Evolutionary conservation across 2,888 invertebrate genomes (phyloP).

Genomic region (Metopia argyrocephala): DNA sequence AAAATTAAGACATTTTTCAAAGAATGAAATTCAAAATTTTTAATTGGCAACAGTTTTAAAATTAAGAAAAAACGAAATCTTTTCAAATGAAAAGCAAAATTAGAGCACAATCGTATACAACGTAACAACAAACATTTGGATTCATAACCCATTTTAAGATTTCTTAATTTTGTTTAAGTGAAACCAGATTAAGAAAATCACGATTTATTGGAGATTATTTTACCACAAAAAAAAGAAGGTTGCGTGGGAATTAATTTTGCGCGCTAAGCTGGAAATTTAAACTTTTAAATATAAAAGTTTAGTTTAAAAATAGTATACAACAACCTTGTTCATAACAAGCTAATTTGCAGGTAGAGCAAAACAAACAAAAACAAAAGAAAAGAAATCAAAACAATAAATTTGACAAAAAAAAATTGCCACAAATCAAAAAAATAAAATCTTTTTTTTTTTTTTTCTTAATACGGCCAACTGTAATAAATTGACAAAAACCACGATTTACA

Average conservation of each 20-base stretch:
- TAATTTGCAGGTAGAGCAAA: constrained; percentile 58
- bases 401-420: no score
- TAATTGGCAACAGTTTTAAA: no score
- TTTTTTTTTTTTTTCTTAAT: constrained; percentile 33
- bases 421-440: constrained; percentile 25
- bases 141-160: constrained; percentile 38
- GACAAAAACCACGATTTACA: constrained; percentile 53
- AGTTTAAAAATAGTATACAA: constrained; percentile 20
- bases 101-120: background rate
- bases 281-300: constrained; percentile 5
- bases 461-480: constrained; percentile 55
- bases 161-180: constrained; percentile 5
- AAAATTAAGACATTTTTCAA: no score
- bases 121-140: background rate
- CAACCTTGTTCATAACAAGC: constrained; percentile 50
- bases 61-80: background rate
- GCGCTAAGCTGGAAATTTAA: constrained; percentile 48
- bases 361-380: background rate
- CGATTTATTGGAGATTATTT: constrained; percentile 19
- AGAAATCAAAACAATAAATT: background rate
- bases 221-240: constrained; percentile 5
- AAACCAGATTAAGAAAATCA: constrained; percentile 57
- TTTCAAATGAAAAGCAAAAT: background rate
- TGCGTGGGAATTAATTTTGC: constrained; percentile 61
- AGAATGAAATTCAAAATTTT: no score